Evolutionary conservation across 2,888 invertebrate genomes (phyloP).

Genomic region (Chaetogeoica ovagalla): DNA sequence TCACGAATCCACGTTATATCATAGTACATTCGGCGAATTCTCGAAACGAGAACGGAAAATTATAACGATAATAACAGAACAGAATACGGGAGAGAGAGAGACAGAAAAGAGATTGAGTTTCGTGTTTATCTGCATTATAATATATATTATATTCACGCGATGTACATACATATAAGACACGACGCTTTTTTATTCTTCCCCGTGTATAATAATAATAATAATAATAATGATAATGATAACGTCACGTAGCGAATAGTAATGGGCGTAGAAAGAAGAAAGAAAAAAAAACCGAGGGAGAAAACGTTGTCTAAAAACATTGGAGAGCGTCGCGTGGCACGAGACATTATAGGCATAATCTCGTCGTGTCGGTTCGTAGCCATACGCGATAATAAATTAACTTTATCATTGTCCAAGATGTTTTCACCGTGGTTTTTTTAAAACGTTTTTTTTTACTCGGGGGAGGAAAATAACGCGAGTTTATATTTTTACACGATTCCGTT

Average conservation of each 20-base stretch:
- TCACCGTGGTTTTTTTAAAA: background rate
- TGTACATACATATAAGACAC: no score
- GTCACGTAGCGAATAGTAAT: constrained; percentile 36
- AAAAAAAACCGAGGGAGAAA: background rate
- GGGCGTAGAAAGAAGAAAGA: background rate
- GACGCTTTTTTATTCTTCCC: background rate
- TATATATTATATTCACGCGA: no score
- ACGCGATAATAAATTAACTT: constrained; percentile 5
- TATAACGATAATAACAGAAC: no score
- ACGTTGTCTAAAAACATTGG: constrained; percentile 22
- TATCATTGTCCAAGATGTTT: constrained; percentile 21
- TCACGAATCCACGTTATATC: no score
- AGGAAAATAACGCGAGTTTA: background rate
- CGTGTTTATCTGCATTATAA: no score
- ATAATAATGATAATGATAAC: constrained; percentile 27
- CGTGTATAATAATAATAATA: constrained; percentile 26
- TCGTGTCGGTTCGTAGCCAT: background rate
- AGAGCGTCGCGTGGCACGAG: background rate
- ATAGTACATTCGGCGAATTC: no score
- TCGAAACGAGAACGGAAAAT: no score
- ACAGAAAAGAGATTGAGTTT: no score
- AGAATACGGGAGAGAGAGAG: no score
- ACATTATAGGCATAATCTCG: constrained; percentile 5
- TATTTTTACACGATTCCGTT: no score
- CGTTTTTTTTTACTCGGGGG: no score